Evolutionary conservation across 23 tunicate species (phyloP).

Genomic region (Halocynthia aurantium): DNA sequence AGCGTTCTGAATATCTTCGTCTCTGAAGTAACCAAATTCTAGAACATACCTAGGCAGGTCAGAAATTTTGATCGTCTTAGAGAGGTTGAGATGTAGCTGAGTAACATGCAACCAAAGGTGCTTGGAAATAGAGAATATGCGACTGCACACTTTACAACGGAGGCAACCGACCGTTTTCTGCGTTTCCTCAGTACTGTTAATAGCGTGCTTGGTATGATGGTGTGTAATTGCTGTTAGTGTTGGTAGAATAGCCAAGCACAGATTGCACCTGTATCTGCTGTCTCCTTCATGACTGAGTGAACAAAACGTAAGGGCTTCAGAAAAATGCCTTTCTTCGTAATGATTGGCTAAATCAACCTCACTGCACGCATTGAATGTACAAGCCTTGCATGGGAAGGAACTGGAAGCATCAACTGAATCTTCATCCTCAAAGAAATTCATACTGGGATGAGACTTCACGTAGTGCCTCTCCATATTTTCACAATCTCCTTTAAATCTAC

Average conservation of each 20-base stretch:
- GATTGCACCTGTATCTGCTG: neutral
- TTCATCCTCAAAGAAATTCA: neutral
- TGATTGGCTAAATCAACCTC: conserved; percentile 8
- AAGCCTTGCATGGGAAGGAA: neutral
- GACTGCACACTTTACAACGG: conserved; percentile 1
- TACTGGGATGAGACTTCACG: neutral
- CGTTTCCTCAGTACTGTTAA: neutral
- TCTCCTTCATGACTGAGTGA: neutral
- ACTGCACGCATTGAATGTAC: neutral
- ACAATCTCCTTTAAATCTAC: neutral
- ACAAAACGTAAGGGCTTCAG: neutral
- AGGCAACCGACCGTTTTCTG: neutral
- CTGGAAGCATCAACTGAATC: neutral
- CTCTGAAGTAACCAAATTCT: conserved; percentile 1
- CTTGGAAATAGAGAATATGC: neutral
- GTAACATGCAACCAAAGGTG: conserved; percentile 6
- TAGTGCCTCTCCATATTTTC: conserved; percentile 13
- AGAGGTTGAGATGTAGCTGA: neutral
- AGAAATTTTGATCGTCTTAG: neutral
- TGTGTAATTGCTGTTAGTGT: neutral
- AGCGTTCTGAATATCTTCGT: no score
- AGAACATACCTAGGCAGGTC: neutral
- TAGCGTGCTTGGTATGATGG: conserved; percentile 3
- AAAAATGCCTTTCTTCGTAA: neutral
- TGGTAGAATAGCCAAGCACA: neutral